These are phyloP conservation scores for Sinocyclocheilus maitianheensis DNA, from an alignment of 2,113 vertebrate genomes.

Conservation along the genomic window DNA sequence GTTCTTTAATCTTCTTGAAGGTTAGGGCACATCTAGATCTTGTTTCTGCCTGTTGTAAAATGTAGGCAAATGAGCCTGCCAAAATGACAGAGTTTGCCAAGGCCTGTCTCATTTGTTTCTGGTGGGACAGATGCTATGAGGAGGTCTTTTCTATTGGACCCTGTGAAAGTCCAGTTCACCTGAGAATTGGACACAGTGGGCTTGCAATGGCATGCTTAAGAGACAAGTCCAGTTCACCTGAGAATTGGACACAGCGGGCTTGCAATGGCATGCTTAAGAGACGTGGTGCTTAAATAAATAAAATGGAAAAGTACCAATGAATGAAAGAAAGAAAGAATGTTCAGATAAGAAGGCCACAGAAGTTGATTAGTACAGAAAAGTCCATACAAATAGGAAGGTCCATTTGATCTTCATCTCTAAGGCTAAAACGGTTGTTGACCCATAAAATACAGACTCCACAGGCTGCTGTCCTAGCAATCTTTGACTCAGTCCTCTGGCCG, in stretches of 20 bases:
- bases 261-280: background rate
- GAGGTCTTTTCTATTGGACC: background rate
- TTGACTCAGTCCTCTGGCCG: background rate
- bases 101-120: background rate
- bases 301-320: background rate
- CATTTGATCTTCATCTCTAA: background rate
- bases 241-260: background rate
- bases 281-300: background rate
- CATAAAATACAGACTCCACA: background rate
- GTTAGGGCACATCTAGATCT: slow-evolving; percentile 18
- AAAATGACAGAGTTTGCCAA: background rate
- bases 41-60: slow-evolving; percentile 36
- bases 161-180: background rate
- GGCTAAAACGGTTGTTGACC: background rate
- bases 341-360: background rate
- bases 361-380: background rate
- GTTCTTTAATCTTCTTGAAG: background rate
- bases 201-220: background rate
- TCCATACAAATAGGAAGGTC: background rate
- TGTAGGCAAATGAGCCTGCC: background rate
- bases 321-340: background rate
- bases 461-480: background rate
- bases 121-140: background rate
- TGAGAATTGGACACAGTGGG: background rate
- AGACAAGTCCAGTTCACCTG: background rate